Conservation (phyloP, 2,797 vertebrate species). For the Simalia tracyae region DNA sequence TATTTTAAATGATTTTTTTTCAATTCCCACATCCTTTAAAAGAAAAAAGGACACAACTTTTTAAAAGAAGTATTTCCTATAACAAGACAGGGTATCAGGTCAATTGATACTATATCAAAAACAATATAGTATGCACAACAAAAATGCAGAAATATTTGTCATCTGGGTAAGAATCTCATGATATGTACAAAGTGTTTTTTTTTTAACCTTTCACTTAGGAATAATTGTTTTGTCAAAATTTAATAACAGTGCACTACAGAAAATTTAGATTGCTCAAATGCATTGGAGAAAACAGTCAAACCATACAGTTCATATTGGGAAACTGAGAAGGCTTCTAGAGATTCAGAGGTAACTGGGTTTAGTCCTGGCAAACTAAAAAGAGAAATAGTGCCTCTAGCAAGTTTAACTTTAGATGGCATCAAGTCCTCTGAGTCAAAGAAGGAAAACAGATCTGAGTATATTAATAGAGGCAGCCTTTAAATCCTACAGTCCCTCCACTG, state of each 20-base stretch:
- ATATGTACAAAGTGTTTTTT: neutral
- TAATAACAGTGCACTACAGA: neutral
- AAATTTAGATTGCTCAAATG: neutral
- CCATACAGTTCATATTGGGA: neutral
- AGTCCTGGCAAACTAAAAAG: conserved; percentile 1
- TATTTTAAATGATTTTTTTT: neutral
- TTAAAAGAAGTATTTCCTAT: neutral
- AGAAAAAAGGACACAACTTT: neutral
- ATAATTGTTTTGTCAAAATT: neutral
- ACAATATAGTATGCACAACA: neutral
- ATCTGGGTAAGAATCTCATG: neutral
- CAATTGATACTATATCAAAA: neutral
- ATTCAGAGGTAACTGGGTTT: neutral
- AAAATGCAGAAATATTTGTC: neutral
- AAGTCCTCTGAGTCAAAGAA: conserved; percentile 28
- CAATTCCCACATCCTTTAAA: neutral
- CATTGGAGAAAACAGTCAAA: neutral
- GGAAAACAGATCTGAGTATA: conserved; percentile 60
- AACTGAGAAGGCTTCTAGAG: neutral
- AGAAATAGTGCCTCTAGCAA: conserved; percentile 54
- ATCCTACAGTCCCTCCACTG: conserved; percentile 14
- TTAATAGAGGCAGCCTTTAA: conserved; percentile 67
- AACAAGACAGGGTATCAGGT: neutral
- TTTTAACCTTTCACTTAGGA: neutral
- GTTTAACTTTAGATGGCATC: conserved; percentile 54